phyloP scores from a whole-genome alignment of 2,888 invertebrate genomes.

The Eilema caniola region DNA sequence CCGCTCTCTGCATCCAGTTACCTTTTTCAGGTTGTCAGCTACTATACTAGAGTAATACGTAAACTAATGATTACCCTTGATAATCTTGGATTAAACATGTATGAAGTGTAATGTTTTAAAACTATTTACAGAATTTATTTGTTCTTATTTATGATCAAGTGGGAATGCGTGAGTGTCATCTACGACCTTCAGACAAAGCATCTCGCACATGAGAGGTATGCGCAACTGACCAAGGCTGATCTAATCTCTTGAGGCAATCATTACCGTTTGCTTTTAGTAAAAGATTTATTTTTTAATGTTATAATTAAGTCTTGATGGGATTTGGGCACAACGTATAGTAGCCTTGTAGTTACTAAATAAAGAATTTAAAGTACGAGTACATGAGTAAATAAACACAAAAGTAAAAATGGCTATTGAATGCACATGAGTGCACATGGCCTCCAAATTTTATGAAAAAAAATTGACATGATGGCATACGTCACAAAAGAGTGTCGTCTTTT shows the following conservation, averaged over 20 bases:
- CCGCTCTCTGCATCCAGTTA: too few relatives aligned
- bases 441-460: too few relatives aligned
- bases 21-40: too few relatives aligned
- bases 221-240: conserved; percentile 53
- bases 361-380: not conserved
- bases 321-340: not conserved
- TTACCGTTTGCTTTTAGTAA: conserved; percentile 23
- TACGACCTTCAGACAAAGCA: conserved; percentile 34
- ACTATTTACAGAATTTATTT: not conserved
- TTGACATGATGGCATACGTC: too few relatives aligned
- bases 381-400: too few relatives aligned
- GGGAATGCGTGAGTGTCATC: conserved; percentile 17
- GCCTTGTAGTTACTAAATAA: not conserved
- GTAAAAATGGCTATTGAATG: too few relatives aligned
- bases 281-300: conserved; percentile 8
- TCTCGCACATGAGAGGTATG: conserved; percentile 32
- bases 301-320: conserved; percentile 27
- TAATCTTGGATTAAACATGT: too few relatives aligned
- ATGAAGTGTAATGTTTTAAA: too few relatives aligned
- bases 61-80: too few relatives aligned
- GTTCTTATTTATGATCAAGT: not conserved
- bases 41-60: too few relatives aligned
- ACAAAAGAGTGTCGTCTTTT: too few relatives aligned
- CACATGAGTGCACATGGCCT: too few relatives aligned
- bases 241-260: conserved; percentile 52